Conservation (phyloP, 2,888 invertebrate species). For the Zygogramma bicolorata region DNA sequence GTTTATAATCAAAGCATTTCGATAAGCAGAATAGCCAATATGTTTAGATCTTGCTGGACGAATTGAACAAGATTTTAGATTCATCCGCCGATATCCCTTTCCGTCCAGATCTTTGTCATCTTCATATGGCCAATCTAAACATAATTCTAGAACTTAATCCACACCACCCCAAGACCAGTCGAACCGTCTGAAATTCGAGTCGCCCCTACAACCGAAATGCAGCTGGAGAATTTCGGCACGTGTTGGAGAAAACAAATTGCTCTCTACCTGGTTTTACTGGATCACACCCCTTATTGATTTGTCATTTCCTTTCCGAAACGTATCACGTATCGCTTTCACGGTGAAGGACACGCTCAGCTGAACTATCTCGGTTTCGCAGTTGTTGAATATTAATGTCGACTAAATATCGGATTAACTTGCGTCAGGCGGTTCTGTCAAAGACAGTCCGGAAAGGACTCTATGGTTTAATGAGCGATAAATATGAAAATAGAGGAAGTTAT, state of each 20-base stretch:
- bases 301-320: conserved; percentile 43
- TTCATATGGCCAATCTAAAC: background rate
- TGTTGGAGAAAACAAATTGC: conserved; percentile 48
- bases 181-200: background rate
- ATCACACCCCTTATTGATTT: conserved; percentile 47
- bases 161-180: background rate
- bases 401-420: conserved; percentile 24
- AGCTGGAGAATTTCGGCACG: conserved; percentile 46
- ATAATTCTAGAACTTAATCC: background rate
- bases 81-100: background rate
- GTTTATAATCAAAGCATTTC: too few species aligned
- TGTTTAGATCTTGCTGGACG: too few species aligned
- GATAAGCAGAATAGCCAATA: too few species aligned
- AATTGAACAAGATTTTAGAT: background rate
- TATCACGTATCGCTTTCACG: conserved; percentile 40
- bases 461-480: too few species aligned
- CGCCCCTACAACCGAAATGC: conserved; percentile 33
- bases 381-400: conserved; percentile 37
- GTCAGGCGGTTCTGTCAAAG: background rate
- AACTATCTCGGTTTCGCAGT: conserved; percentile 31
- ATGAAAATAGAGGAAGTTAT: background rate
- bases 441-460: too few species aligned
- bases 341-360: conserved; percentile 33
- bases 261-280: conserved; percentile 40
- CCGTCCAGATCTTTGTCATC: background rate